phyloP scores from a whole-genome alignment of 2,888 invertebrate species.

The Pyrrhosoma nymphula region DNA sequence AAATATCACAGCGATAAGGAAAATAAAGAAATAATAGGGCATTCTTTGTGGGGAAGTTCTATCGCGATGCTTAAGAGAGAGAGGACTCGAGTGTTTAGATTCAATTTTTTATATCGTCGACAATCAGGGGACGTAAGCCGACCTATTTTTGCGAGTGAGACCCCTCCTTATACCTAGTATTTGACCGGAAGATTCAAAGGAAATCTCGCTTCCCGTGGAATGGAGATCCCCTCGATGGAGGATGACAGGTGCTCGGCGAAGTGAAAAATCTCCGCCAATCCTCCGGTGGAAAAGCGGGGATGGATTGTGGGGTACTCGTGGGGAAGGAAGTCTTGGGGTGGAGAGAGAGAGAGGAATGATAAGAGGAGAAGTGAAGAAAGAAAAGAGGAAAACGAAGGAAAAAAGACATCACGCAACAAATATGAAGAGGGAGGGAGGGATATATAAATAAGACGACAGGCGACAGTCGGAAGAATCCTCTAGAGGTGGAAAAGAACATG shows the following conservation, averaged over 20 bases:
- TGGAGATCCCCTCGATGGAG: neutral
- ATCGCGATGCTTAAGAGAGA: too few relatives aligned
- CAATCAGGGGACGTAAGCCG: neutral
- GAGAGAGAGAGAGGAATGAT: neutral
- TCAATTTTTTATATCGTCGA: neutral
- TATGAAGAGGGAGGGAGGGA: neutral
- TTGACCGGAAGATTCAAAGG: neutral
- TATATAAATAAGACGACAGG: neutral
- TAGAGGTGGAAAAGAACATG: neutral
- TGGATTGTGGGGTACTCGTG: neutral
- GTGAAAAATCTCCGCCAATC: slow-evolving; percentile 23
- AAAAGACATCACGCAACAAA: neutral
- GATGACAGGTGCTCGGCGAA: neutral
- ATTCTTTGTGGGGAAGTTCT: too few relatives aligned
- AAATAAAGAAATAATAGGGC: neutral
- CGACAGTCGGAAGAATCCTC: neutral
- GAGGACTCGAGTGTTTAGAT: neutral
- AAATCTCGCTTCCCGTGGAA: neutral
- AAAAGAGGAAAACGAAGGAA: neutral
- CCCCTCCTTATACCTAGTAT: neutral
- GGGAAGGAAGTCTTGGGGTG: neutral
- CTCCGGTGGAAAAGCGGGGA: neutral
- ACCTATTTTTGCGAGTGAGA: neutral
- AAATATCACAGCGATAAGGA: neutral
- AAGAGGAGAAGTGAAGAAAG: neutral